A percentile compares a stretch with the other conserved stretches of the same genome.
These are phyloP conservation scores for Rhamnusium bicolor DNA, from an alignment of 2,888 invertebrate genomes.

Conservation along the genomic window DNA sequence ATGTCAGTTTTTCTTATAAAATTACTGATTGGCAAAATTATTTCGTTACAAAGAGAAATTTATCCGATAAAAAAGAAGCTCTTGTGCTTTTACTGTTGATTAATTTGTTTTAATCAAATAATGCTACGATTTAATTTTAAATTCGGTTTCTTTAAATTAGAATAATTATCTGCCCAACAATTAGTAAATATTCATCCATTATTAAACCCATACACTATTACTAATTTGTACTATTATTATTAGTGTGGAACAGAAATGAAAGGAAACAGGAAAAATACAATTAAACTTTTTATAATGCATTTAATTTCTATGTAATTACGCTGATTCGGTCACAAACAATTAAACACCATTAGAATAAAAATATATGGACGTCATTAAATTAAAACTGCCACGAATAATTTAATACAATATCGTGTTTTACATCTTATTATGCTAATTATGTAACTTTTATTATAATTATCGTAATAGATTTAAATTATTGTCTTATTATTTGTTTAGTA, in stretches of 20 bases:
- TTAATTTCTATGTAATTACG: slow-evolving; percentile 53
- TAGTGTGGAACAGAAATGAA: slow-evolving; percentile 1
- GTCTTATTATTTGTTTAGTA: slow-evolving; percentile 23
- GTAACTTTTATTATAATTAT: slow-evolving; percentile 16
- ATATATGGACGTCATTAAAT: slow-evolving; percentile 47
- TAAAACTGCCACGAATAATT: slow-evolving; percentile 49
- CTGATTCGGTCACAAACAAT: slow-evolving; percentile 56
- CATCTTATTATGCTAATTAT: slow-evolving; percentile 34
- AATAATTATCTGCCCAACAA: too few relatives aligned
- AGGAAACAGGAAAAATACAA: slow-evolving; percentile 53
- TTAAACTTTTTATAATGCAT: slow-evolving; percentile 53
- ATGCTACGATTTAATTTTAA: too few relatives aligned
- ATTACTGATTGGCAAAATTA: too few relatives aligned
- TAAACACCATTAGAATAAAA: slow-evolving; percentile 56
- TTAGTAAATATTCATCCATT: not conserved
- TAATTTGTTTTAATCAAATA: too few relatives aligned
- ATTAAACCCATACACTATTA: not conserved
- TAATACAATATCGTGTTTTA: slow-evolving; percentile 43
- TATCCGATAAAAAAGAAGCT: too few relatives aligned
- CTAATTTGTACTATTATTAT: not conserved
- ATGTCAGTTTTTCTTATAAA: too few relatives aligned
- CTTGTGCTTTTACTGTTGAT: too few relatives aligned
- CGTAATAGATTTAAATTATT: slow-evolving; percentile 24
- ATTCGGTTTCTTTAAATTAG: too few relatives aligned
- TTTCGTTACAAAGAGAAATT: too few relatives aligned